Percentiles rank a stretch among this genome's conserved stretches.
Evolutionary conservation across 2,113 vertebrate genomes (phyloP).

Genomic region (Grallaria varia): DNA sequence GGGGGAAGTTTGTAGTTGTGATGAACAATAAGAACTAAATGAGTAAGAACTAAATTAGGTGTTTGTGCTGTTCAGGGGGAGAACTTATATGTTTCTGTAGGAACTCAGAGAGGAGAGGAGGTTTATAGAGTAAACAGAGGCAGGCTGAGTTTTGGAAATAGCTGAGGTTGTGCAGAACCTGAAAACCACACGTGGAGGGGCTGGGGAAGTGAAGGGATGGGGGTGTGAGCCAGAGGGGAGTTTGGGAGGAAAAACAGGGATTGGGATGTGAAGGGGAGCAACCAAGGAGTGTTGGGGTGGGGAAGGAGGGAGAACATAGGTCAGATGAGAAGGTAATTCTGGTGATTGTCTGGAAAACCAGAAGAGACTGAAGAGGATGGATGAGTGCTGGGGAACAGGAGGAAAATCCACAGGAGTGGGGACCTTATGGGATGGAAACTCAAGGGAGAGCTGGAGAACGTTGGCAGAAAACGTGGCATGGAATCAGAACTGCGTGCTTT

Average conservation of each 20-base stretch:
- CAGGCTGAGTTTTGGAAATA: background rate
- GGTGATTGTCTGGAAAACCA: fast-evolving
- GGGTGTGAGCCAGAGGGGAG: background rate
- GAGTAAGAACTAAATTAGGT: background rate
- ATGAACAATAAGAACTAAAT: too few relatives aligned
- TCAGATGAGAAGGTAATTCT: background rate
- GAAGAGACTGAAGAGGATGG: background rate
- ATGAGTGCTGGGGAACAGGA: background rate
- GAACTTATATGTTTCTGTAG: background rate
- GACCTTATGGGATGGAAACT: background rate
- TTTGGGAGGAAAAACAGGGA: background rate
- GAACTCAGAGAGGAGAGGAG: background rate
- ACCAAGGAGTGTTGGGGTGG: background rate
- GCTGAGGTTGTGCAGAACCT: background rate
- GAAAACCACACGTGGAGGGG: background rate
- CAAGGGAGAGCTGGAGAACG: too few relatives aligned
- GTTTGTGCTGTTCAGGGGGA: background rate
- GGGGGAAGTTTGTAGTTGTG: background rate
- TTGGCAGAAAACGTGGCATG: fast-evolving
- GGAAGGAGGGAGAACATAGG: background rate
- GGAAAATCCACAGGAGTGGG: background rate
- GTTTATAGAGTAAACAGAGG: background rate
- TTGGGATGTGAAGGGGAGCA: background rate
- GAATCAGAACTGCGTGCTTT: background rate
- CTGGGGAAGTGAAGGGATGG: background rate